Evolutionary conservation across 2,113 vertebrate species (phyloP).

Genomic region (Nestor notabilis): DNA sequence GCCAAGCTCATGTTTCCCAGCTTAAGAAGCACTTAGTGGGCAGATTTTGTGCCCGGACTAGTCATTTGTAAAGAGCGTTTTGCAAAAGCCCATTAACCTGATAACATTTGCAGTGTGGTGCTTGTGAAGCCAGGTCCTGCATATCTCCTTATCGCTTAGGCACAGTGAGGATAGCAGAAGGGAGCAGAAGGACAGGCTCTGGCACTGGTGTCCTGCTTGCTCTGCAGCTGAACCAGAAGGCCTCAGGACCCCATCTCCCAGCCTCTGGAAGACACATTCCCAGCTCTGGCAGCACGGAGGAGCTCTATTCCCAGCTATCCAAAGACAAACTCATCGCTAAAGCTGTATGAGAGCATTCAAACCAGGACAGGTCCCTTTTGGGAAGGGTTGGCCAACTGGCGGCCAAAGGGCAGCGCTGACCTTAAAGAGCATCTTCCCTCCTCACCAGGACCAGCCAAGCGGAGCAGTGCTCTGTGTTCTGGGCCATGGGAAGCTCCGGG

Average conservation of each 20-base stretch:
- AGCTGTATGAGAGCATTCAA: accelerated
- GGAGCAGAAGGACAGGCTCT: background rate
- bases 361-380: accelerated
- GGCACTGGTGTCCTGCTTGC: background rate
- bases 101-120: accelerated
- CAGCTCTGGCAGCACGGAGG: background rate
- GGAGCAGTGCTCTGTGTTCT: accelerated
- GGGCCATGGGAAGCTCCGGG: accelerated
- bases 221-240: background rate
- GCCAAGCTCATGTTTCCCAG: background rate
- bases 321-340: accelerated
- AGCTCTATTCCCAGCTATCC: background rate
- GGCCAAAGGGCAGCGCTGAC: background rate
- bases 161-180: background rate
- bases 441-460: background rate
- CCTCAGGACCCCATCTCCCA: background rate
- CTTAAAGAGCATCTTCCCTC: background rate
- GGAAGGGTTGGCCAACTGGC: background rate
- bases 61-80: background rate
- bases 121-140: background rate
- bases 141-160: background rate
- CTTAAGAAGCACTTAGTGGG: accelerated
- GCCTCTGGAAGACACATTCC: background rate
- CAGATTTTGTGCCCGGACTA: background rate
- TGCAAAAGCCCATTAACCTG: background rate